Evolutionary conservation across 2,797 vertebrate genomes (phyloP).

Genomic region (Sebastes minor): DNA sequence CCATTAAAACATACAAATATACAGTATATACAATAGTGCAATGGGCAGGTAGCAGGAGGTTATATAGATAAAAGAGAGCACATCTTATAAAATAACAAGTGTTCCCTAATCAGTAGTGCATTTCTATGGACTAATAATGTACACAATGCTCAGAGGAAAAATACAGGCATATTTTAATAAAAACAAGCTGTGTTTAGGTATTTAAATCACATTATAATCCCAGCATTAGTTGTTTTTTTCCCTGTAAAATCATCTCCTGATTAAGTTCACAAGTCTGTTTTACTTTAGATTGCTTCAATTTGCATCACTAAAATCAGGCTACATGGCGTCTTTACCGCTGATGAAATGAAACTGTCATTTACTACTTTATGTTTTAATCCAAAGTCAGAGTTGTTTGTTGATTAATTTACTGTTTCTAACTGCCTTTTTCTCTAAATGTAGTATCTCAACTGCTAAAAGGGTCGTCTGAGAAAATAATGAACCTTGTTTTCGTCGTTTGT

Average conservation of each 20-base stretch:
- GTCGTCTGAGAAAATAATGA: not conserved
- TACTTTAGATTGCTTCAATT: conserved; percentile 20
- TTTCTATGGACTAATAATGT: not conserved
- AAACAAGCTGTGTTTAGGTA: not conserved
- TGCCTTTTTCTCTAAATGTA: not conserved
- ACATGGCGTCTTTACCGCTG: not conserved
- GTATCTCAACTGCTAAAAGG: not conserved
- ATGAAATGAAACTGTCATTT: conserved; percentile 11
- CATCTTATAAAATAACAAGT: too few species aligned
- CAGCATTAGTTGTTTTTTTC: not conserved
- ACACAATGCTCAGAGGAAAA: not conserved
- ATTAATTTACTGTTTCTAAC: conserved; percentile 4
- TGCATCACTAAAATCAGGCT: conserved; percentile 23
- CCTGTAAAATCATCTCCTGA: not conserved
- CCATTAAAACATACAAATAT: too few species aligned
- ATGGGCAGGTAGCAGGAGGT: too few species aligned
- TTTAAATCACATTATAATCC: conserved; percentile 1
- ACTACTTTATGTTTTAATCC: not conserved
- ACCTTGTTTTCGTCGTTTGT: not conserved
- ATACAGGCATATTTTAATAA: not conserved
- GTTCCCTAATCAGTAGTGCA: too few species aligned
- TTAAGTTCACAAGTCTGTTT: conserved; percentile 12
- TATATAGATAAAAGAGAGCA: too few species aligned
- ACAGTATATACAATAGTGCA: too few species aligned
- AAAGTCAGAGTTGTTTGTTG: conserved; percentile 1